Percentiles rank a stretch among this genome's conserved stretches.
phyloP scores from a whole-genome alignment of 1,140 invertebrate species.

The Subanguina moxae region DNA sequence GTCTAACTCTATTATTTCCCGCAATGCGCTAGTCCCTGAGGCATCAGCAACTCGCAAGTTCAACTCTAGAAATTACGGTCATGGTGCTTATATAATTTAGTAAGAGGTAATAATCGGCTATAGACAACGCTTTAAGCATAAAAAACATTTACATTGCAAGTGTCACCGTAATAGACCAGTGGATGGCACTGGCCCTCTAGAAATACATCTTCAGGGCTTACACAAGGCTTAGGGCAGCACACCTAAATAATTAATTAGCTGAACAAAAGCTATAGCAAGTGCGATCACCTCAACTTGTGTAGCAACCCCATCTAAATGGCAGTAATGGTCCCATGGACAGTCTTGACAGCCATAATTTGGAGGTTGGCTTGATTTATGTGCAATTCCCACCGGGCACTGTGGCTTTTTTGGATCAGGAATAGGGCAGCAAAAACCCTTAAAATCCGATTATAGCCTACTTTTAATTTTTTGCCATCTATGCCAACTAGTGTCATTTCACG shows the following conservation, averaged over 20 bases:
- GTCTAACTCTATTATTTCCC: too few species aligned
- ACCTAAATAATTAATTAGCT: conserved; percentile 24
- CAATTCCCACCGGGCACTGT: conserved; percentile 40
- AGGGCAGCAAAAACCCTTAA: conserved; percentile 50
- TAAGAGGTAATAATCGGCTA: too few species aligned
- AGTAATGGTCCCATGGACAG: conserved; percentile 47
- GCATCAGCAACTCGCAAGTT: too few species aligned
- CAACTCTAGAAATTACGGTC: too few species aligned
- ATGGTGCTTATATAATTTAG: too few species aligned
- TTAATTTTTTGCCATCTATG: not conserved
- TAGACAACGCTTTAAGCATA: conserved; percentile 7
- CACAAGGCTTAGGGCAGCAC: conserved; percentile 52
- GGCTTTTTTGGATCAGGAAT: conserved; percentile 40
- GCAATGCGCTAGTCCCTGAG: too few species aligned
- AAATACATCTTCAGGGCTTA: conserved; percentile 50
- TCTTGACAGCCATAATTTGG: conserved; percentile 47
- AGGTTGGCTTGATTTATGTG: conserved; percentile 34
- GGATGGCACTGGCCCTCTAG: conserved; percentile 50
- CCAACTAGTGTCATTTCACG: too few species aligned
- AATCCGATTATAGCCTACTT: not conserved
- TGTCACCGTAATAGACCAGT: conserved; percentile 52
- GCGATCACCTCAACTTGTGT: conserved; percentile 44
- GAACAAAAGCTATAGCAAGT: not conserved
- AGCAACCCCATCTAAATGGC: conserved; percentile 39
- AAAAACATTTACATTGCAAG: conserved; percentile 39